Evolutionary conservation across 1,140 invertebrate species (phyloP), one percentile per base, ranked within the genome.

Genomic region (Geopemphigus sp.): DNA sequence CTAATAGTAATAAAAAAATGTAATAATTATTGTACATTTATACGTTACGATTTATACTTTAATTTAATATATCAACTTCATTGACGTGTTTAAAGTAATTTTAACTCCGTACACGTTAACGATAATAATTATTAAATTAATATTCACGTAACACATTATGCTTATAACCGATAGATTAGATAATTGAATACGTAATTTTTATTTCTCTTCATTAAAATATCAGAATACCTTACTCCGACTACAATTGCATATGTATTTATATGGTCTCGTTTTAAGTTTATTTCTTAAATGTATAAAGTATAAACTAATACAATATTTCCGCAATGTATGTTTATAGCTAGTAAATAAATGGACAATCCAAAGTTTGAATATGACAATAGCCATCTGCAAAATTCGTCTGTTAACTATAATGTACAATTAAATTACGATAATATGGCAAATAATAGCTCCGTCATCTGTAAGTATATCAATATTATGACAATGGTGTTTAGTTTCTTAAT

Each of bases 261-360:
- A 64, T 32, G 29, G 26, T 64, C 6, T 64, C 10, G 1, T n/a
- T 39, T 11, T 39, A 6, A 29, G 10, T 64, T 19, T 64, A n/a
- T 10, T 10, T 32, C 10, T 19, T 29, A 63, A 11, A 19, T 63
- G 3, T 63, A 3, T n/a, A 29, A 19, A 32, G 1, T 32, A 19
- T 39, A 64, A 12, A 12, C 45, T 15, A 22, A 22, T 66, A 2
- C 1, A 66, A 39, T 39, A 39, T 39, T 39, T 39, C 32, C 8
- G 32, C n/a, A 22, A 45, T n/a, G n/a, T 22, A 10, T 47, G 64
- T 5, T 66, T 66, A 29, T 47, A 66, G 39, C 11, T 47, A 45
- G 32, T 66, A 39, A 6, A 24, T 72, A 72, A 72, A 72, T 72
- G 68, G 68, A 72, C 47, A 72, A 72, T 15, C 68, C 24, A 5